Evolutionary conservation across 2,797 vertebrate genomes (phyloP), one percentile per base, ranked within the genome.

Genomic region (Hafferia zeledoni): DNA sequence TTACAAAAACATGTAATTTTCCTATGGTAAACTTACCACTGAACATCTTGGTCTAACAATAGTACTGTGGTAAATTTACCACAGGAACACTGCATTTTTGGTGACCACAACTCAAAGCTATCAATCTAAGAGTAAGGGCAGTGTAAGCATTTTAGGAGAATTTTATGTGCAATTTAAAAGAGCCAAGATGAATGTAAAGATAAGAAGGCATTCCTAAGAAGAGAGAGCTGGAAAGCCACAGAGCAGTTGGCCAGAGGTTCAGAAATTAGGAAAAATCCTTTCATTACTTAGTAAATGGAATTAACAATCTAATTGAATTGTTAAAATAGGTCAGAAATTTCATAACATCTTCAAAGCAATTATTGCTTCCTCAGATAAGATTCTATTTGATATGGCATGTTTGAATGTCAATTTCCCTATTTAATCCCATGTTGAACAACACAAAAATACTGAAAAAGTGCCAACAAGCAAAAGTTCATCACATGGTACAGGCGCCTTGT

Each of bases 1-100:
- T 83, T 91, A 89, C 57, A 83, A 83, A 93, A 96, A 2, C 64
- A 75, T 64, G 13, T 68, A 46, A 89, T 94, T 88, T 92, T 89
- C 68, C 13, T 78, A 60, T 86, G 82, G 89, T 91, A 91, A 91
- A 91, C 81, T 89, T 88, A 86, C 79, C 69, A 72, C 76, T 72
- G 57, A 90, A 88, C 52, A 83, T 83, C 46, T 55, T 87, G 23
- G 8, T 76, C 69, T 88, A 94, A 83, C 79, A 94, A 79, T 83
- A 93, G 69, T 41, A 33, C 14, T 88, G 87, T 83, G 85, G 83
- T 91, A 91, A 72, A 91, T 84, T 94, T 90, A 89, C 87, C 74
- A 81, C 69, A 88, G 55, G 50, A 94, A 52, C 37, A 75, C 25
- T 63, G 23, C 17, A 83, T 85, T 94, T 94, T 86, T 86, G 3